Evolutionary conservation across 1,140 invertebrate species (phyloP).

Genomic region (Drosophila auraria): DNA sequence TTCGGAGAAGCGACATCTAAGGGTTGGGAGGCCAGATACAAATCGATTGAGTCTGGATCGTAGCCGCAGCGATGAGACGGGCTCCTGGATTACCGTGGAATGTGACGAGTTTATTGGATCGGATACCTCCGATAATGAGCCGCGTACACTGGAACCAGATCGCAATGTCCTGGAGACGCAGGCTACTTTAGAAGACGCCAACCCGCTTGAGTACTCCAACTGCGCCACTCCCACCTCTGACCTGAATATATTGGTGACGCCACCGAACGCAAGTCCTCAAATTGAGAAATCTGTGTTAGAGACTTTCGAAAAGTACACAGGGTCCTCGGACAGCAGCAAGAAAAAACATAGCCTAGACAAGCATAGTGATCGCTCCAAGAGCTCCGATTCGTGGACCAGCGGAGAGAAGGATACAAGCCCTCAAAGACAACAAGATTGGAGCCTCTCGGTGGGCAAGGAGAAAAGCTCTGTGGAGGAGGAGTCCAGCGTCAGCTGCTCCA

Average conservation of each 20-base stretch:
- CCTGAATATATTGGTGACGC: slow-evolving; percentile 76
- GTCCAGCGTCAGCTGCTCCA: slow-evolving; percentile 92
- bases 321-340: slow-evolving; percentile 58
- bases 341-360: slow-evolving; percentile 86
- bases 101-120: slow-evolving; percentile 88
- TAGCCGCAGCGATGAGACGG: slow-evolving; percentile 88
- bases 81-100: slow-evolving; percentile 87
- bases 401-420: slow-evolving; percentile 87
- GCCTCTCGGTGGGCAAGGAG: slow-evolving; percentile 86
- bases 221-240: slow-evolving; percentile 82
- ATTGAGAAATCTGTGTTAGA: slow-evolving; percentile 81
- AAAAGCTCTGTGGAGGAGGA: slow-evolving; percentile 90
- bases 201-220: slow-evolving; percentile 78
- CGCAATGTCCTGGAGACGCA: slow-evolving; percentile 79
- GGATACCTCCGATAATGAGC: slow-evolving; percentile 85
- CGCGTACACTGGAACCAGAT: slow-evolving; percentile 73
- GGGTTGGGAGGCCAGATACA: slow-evolving; percentile 70
- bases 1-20: slow-evolving; percentile 67
- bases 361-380: slow-evolving; percentile 88
- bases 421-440: slow-evolving; percentile 77
- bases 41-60: slow-evolving; percentile 81
- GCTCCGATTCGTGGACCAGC: slow-evolving; percentile 88
- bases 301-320: slow-evolving; percentile 72
- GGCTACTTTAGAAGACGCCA: slow-evolving; percentile 80
- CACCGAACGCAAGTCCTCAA: slow-evolving; percentile 81